phyloP scores from a whole-genome alignment of 2,797 vertebrate species.

The Cossypha polioptera region DNA sequence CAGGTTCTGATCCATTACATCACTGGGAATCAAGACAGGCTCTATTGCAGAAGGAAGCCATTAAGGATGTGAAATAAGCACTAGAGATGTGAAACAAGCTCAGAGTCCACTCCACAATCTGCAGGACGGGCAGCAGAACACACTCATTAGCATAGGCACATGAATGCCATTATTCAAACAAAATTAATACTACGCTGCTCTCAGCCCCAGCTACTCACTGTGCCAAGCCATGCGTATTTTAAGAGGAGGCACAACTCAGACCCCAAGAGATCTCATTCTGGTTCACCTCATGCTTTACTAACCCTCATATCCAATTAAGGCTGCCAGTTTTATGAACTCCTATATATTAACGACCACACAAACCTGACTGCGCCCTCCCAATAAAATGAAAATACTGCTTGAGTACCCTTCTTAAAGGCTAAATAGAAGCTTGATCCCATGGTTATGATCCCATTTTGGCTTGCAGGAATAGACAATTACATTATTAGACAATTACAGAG shows the following conservation, averaged over 20 bases:
- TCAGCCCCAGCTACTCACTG: neutral
- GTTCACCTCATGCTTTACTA: constrained; percentile 12
- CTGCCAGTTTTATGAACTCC: neutral
- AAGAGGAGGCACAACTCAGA: neutral
- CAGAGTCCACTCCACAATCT: neutral
- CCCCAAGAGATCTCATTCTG: constrained; percentile 23
- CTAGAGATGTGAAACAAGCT: neutral
- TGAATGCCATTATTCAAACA: neutral
- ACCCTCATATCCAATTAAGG: neutral
- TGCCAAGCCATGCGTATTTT: neutral
- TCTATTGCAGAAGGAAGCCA: neutral
- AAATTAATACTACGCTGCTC: neutral
- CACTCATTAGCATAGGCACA: neutral
- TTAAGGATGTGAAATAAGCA: neutral
- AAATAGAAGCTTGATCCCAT: neutral
- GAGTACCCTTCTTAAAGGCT: neutral
- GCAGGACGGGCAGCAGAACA: neutral
- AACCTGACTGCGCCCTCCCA: neutral
- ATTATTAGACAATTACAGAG: neutral
- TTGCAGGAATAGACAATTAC: neutral
- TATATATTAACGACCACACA: neutral
- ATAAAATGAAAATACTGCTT: neutral
- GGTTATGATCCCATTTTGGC: neutral
- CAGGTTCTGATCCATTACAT: neutral
- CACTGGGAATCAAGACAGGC: neutral